Evolutionary conservation across 2,113 vertebrate genomes (phyloP).

Genomic region (Sitta europaea): DNA sequence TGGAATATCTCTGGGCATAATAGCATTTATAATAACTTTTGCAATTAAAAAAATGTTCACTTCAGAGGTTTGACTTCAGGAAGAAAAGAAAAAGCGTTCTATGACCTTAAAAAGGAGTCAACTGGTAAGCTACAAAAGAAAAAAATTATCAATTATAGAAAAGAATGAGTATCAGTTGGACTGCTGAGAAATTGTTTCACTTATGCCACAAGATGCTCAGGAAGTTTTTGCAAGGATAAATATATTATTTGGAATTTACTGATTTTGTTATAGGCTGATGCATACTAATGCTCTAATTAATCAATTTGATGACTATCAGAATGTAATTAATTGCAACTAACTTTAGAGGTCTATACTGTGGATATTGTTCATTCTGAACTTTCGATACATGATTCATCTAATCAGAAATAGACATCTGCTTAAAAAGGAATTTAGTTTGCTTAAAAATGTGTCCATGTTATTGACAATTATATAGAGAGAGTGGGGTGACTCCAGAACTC

Average conservation of each 20-base stretch:
- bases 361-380: not conserved
- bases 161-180: not conserved
- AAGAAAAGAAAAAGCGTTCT: not conserved
- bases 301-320: not conserved
- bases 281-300: not conserved
- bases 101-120: not conserved
- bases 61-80: not conserved
- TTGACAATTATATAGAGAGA: not conserved
- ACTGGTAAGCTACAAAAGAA: not conserved
- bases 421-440: not conserved
- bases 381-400: accelerated
- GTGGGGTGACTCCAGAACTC: not conserved
- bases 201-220: not conserved
- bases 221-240: not conserved
- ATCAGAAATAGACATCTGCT: not conserved
- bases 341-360: not conserved
- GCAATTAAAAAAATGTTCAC: not conserved
- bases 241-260: not conserved
- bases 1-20: not conserved
- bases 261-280: not conserved
- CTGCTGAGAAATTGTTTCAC: not conserved
- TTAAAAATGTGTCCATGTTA: not conserved
- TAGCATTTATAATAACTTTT: not conserved
- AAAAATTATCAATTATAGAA: not conserved
- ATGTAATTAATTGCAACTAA: not conserved